These are phyloP conservation scores for Micromesistius poutassou DNA, from an alignment of 2,797 vertebrate genomes.

Conservation along the genomic window DNA sequence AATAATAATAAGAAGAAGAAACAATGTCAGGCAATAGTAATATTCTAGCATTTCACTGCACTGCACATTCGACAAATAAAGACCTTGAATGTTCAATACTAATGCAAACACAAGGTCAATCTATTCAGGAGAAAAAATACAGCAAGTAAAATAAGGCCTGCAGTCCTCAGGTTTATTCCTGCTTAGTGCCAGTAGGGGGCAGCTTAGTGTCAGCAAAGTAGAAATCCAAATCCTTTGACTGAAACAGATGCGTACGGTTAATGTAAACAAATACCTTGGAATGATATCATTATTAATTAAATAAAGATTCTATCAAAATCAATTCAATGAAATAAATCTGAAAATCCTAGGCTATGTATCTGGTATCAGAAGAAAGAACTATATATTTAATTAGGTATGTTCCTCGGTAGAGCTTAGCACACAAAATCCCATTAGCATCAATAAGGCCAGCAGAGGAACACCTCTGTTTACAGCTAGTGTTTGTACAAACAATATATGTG, in stretches of 20 bases:
- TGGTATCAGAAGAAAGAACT: neutral
- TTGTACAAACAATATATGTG: neutral
- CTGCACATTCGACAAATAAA: neutral
- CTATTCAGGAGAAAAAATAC: neutral
- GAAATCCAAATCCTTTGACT: neutral
- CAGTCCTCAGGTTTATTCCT: neutral
- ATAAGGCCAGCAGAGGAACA: neutral
- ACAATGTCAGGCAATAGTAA: neutral
- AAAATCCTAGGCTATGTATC: neutral
- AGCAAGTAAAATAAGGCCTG: neutral
- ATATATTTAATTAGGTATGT: neutral
- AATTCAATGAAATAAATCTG: neutral
- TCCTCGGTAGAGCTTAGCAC: neutral
- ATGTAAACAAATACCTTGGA: neutral
- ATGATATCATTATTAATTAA: neutral
- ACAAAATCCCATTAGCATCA: neutral
- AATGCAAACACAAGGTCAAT: neutral
- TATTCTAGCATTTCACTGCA: neutral
- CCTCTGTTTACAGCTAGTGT: neutral
- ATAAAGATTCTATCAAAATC: neutral
- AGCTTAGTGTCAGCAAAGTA: neutral
- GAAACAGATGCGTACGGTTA: neutral
- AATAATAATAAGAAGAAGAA: neutral
- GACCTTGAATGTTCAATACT: neutral
- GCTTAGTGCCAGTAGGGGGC: neutral